Conservation (phyloP, 2,797 vertebrate species). For the Taeniopygia guttata region DNA sequence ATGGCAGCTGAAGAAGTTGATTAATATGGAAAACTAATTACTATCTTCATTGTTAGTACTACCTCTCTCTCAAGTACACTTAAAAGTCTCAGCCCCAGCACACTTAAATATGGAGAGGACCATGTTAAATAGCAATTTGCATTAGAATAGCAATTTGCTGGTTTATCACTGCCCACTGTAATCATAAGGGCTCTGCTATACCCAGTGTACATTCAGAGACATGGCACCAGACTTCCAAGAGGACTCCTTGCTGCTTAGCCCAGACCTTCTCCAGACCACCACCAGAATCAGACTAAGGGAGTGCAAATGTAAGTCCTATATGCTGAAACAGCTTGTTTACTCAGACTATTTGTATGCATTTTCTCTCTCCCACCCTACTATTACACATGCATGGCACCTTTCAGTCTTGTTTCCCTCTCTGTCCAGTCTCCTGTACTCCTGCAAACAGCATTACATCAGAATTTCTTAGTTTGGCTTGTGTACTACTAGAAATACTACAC, state of each 20-base stretch:
- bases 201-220: background rate
- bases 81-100: background rate
- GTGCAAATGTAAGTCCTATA: background rate
- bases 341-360: background rate
- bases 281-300: background rate
- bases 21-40: background rate
- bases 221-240: background rate
- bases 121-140: background rate
- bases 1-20: background rate
- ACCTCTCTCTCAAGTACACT: background rate
- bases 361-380: background rate
- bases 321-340: background rate
- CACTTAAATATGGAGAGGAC: background rate
- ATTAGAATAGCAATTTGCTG: background rate
- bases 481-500: background rate
- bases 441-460: background rate
- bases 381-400: accelerated
- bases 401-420: background rate
- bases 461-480: background rate
- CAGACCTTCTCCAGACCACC: background rate
- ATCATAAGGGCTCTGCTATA: background rate
- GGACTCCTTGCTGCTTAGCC: background rate
- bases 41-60: background rate
- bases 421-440: background rate
- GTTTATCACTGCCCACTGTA: background rate